Evolutionary conservation across 2,797 vertebrate genomes (phyloP).

Genomic region (Esox masquinongy): DNA sequence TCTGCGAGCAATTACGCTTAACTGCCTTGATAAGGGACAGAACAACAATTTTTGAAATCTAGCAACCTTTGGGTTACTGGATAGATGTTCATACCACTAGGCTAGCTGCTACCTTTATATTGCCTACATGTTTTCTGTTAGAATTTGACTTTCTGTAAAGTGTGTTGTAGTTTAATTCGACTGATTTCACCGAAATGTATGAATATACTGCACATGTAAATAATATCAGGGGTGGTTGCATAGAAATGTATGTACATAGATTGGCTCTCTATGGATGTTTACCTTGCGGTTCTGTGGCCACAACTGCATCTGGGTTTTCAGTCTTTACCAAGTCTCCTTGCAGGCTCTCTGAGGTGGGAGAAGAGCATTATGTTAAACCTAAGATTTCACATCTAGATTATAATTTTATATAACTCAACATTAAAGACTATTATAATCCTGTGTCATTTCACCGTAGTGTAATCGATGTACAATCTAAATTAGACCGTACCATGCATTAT

Average conservation of each 20-base stretch:
- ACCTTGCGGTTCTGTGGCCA: constrained; percentile 94
- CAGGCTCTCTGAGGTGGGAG: constrained; percentile 81
- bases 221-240: no score
- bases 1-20: no score
- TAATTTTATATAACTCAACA: not conserved
- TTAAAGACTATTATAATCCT: not conserved
- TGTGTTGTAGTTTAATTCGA: no score
- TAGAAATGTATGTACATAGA: not conserved
- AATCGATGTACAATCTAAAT: not conserved
- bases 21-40: no score
- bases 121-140: no score
- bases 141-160: no score
- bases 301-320: constrained; percentile 87
- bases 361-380: not conserved
- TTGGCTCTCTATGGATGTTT: constrained; percentile 24
- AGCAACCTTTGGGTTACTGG: no score
- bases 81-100: no score
- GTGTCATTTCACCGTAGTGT: not conserved
- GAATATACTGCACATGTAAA: no score
- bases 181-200: no score
- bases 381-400: not conserved
- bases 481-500: not conserved
- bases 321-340: constrained; percentile 87
- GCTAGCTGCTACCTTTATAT: no score
- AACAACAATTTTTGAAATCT: no score